phyloP scores from a whole-genome alignment of 2,888 invertebrate genomes.

The Drosophila algonquin region DNA sequence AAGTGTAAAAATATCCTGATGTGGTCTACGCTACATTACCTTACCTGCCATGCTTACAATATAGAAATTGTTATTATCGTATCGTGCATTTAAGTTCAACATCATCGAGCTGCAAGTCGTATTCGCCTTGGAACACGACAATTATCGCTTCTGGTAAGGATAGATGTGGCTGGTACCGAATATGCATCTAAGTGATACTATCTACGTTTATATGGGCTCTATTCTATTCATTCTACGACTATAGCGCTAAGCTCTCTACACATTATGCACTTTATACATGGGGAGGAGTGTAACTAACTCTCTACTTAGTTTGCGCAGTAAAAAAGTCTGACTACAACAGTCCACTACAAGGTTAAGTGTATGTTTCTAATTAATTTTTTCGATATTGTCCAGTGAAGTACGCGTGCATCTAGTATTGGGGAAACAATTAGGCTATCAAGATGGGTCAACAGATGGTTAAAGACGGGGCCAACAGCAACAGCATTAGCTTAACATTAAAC shows the following conservation, averaged over 20 bases:
- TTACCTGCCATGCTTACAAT: slow-evolving; percentile 33
- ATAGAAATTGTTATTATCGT: background rate
- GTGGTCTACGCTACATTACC: slow-evolving; percentile 46
- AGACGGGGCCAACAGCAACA: slow-evolving; percentile 51
- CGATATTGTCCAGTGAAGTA: slow-evolving; percentile 70
- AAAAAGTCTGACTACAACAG: slow-evolving; percentile 61
- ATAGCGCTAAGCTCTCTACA: slow-evolving; percentile 75
- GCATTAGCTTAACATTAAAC: slow-evolving; percentile 52
- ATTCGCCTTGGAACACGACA: slow-evolving; percentile 46
- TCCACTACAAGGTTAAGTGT: slow-evolving; percentile 28
- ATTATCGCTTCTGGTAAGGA: slow-evolving; percentile 22
- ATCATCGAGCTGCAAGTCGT: too few species aligned
- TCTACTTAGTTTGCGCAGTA: slow-evolving; percentile 63
- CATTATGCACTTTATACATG: slow-evolving; percentile 67
- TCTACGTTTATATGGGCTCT: slow-evolving; percentile 31
- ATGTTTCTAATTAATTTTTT: slow-evolving; percentile 20
- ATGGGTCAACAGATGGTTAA: slow-evolving; percentile 51
- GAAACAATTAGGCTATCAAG: slow-evolving; percentile 59
- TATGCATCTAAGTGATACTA: slow-evolving; percentile 50
- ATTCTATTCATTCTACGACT: slow-evolving; percentile 37
- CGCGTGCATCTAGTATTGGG: slow-evolving; percentile 61
- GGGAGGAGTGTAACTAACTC: slow-evolving; percentile 53
- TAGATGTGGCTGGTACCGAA: slow-evolving; percentile 31
- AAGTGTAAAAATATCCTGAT: slow-evolving; percentile 28
- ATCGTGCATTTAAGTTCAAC: slow-evolving; percentile 15